Percentiles rank a stretch among this genome's conserved stretches.
Evolutionary conservation across 2,113 vertebrate species (phyloP).

Genomic region (Passerina amoena): DNA sequence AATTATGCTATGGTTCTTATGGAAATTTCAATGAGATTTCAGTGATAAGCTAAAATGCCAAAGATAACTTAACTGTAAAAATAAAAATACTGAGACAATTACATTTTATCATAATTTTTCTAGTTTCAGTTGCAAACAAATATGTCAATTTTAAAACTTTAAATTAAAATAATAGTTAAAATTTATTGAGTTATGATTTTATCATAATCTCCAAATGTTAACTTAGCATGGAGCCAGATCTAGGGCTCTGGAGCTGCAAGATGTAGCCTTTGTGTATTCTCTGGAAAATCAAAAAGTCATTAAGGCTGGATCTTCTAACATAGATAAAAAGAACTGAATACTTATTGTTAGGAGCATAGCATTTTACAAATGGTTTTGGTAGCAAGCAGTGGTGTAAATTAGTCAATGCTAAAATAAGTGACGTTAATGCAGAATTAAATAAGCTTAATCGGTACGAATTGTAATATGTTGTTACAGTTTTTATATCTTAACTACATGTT

Average conservation of each 20-base stretch:
- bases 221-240: background rate
- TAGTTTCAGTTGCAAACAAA: background rate
- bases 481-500: background rate
- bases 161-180: background rate
- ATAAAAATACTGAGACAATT: background rate
- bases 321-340: background rate
- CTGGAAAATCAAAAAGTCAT: background rate
- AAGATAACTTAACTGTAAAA: background rate
- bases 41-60: background rate
- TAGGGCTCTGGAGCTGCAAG: background rate
- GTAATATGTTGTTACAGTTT: background rate
- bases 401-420: background rate
- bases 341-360: background rate
- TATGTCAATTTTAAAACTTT: background rate
- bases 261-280: background rate
- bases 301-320: background rate
- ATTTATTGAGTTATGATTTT: background rate
- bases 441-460: background rate
- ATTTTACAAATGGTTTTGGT: background rate
- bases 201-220: background rate
- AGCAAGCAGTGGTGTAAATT: background rate
- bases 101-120: background rate
- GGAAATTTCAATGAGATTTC: background rate
- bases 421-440: background rate
- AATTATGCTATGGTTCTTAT: background rate